Evolutionary conservation across 2,888 invertebrate species (phyloP), one percentile per base, ranked within the genome.

Genomic region (Cheilosia soror): DNA sequence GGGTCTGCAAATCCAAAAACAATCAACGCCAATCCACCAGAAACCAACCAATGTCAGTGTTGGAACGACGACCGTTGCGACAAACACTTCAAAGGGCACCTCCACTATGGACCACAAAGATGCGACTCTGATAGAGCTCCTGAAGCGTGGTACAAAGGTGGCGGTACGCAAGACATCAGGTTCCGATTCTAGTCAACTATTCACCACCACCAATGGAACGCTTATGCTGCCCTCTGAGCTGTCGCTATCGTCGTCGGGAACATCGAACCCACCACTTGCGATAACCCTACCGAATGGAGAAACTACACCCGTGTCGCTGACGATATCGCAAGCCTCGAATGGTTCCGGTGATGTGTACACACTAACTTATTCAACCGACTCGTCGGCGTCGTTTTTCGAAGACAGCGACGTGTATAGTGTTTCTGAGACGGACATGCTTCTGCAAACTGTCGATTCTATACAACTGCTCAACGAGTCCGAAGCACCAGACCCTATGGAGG

Each of bases 341-440:
- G 89, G 88, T 2, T 93, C 94, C 5, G 94, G 94, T 66, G 93
- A 93, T 65, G 93, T 94, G 13, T 96, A 95, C 88, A 94, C 94
- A 0, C 91, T 94, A 76, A 93, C 94, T 51, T 95, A 90, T 86
- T 92, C 92, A 89, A 93, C 88, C 93, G 95, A 89, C 94, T 95
- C 92, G 93, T 94, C 91, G 93, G 95, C 80, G 93, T 95, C 89
- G 90, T 96, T 68, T 95, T 92, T 92, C 49, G 90, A 90, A 57
- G 91, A 96, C 90, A 96, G 96, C 87, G 97, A 97, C 89, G 95
- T 95, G n/a, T 96, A 96, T 81, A 95, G 95, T 89, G 95, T 95
- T 3, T 94, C 94, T 72, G 95, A 95, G 88, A 94, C 95, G 9
- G 92, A 93, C 27, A 95, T 96, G 93, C 92, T 96, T 37, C 91